Conservation (phyloP, 2,888 invertebrate species). For the Hirtodrosophila alboralis region DNA sequence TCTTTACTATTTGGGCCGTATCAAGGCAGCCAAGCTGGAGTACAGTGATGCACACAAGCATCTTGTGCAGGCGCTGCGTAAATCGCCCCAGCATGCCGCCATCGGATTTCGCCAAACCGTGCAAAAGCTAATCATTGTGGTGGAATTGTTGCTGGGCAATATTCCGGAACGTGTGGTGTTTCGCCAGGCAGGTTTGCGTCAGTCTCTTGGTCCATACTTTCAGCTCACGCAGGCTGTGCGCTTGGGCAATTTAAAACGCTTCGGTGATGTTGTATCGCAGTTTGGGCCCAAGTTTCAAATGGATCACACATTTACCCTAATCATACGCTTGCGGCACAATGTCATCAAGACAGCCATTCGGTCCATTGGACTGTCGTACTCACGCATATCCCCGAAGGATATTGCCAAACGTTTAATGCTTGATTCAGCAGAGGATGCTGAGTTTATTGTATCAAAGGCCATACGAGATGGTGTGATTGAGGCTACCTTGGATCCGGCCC, state of each 20-base stretch:
- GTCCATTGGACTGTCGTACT: conserved; percentile 97
- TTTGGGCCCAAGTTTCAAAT: conserved; percentile 95
- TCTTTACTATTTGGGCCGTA: conserved; percentile 97
- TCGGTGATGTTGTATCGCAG: conserved; percentile 96
- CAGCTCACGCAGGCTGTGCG: conserved; percentile 98
- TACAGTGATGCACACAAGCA: conserved; percentile 99
- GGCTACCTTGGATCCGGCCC: conserved; percentile 97
- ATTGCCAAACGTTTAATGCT: conserved; percentile 97
- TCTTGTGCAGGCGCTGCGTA: conserved; percentile 96
- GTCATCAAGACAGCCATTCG: conserved; percentile 99
- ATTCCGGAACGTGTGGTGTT: conserved; percentile 98
- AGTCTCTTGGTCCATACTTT: conserved; percentile 97
- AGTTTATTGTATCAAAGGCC: conserved; percentile 99
- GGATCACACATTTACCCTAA: conserved; percentile 98
- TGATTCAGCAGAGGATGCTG: conserved; percentile 98
- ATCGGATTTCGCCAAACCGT: conserved; percentile 99
- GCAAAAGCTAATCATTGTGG: conserved; percentile 96
- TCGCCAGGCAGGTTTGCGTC: conserved; percentile 94
- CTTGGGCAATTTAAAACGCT: conserved; percentile 96
- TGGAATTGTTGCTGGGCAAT: conserved; percentile 97
- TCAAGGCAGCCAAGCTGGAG: conserved; percentile 98
- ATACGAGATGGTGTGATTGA: conserved; percentile 99
- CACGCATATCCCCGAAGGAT: conserved; percentile 96
- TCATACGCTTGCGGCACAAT: conserved; percentile 97
- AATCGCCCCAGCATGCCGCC: conserved; percentile 99